Evolutionary conservation across 2,113 vertebrate genomes (phyloP), one percentile per base, ranked within the genome.

Genomic region (Pontoporia blainvillei): DNA sequence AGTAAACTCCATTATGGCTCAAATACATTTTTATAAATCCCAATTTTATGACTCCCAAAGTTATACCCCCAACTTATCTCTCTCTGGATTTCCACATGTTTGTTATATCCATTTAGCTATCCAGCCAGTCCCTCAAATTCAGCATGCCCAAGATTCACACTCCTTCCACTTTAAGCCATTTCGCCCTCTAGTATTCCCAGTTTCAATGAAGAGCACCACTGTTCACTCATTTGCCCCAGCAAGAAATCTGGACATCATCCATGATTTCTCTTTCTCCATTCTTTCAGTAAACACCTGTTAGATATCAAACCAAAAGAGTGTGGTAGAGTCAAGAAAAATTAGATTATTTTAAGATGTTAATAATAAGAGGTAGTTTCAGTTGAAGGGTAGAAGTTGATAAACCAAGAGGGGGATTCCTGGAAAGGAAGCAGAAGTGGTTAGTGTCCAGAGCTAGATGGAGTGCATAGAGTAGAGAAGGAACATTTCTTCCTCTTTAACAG

Each of bases 281-380:
- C 5, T 49, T 44, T 67, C 8, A 39, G 13, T 88, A 85, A 84
- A 62, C n/a, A 62, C 15, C 21, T 85, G 21, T 25, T 66, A 86
- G 54, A 49, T 66, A 7, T 23, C 61, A 64, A 76, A 61, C 31
- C 76, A 27, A 36, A 79, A 62, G 84, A 72, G 13, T 69, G 36
- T 39, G 12, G 14, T 54, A 78, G 31, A 64, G 31, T 71, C 36
- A 78, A 54, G 20, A 66, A 84, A 84, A 20, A 72, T 71, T 85
- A 31, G 36, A 64, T 82, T 93, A 78, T 93, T 89, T 94, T 82
- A 94, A 66, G 34, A n/a, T 44, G 46, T 94, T 69, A 61, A 41
- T 52, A 64, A 11, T 86, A 25, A 76, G 59, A 79, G 10, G 11
- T 52, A 34, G 49, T 49, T 92, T 95, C 36, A 46, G 7, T 73